A percentile compares a stretch with the other conserved stretches of the same genome.
Evolutionary conservation across 2,888 invertebrate genomes (phyloP).

Genomic region (Brenthis ino): DNA sequence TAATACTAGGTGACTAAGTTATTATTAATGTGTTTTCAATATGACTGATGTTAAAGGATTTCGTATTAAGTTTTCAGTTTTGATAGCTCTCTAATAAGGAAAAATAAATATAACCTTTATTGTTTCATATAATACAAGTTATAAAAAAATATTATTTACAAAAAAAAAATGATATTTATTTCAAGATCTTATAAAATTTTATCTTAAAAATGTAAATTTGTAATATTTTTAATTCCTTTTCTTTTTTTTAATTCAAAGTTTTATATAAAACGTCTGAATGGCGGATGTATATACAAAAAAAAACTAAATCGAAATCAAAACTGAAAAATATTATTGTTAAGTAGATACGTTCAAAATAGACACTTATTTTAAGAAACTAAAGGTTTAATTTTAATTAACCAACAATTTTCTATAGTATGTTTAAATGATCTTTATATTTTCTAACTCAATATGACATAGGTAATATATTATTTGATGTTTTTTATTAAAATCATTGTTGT

Average conservation of each 20-base stretch:
- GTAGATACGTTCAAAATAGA: constrained; percentile 52
- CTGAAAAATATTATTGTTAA: constrained; percentile 43
- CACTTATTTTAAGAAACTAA: constrained; percentile 59
- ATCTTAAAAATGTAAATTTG: no score
- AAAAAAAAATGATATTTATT: background rate
- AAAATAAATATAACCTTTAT: background rate
- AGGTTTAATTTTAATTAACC: constrained; percentile 12
- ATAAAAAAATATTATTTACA: no score
- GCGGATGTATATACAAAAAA: constrained; percentile 16
- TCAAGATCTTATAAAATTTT: background rate
- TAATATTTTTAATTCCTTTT: no score
- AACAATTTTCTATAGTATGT: constrained; percentile 12
- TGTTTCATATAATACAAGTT: background rate
- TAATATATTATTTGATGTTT: constrained; percentile 14
- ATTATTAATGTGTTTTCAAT: constrained; percentile 44
- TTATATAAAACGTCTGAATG: background rate
- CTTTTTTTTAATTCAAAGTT: no score
- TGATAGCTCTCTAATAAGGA: constrained; percentile 65
- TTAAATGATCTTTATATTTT: constrained; percentile 28
- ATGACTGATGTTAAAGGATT: constrained; percentile 50
- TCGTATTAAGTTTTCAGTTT: constrained; percentile 42
- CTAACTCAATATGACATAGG: constrained; percentile 20
- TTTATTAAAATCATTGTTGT: background rate
- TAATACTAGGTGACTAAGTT: constrained; percentile 46
- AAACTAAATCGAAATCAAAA: constrained; percentile 35